Conservation (phyloP, 2,797 vertebrate genomes). For the Cuculus canorus region DNA sequence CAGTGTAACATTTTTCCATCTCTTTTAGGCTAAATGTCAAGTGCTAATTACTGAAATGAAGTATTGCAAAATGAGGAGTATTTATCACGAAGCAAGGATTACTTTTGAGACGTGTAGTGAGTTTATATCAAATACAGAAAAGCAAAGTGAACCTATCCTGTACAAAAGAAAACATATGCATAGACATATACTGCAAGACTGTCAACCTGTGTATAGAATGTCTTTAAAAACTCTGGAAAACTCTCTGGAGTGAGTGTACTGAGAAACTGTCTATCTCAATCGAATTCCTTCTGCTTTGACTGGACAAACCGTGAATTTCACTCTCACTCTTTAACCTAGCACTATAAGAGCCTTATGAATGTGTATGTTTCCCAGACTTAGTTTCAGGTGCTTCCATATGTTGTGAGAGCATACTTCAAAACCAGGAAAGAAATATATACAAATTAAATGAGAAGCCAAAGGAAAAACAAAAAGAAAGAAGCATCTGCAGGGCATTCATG, state of each 20-base stretch:
- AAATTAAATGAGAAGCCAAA: constrained; percentile 56
- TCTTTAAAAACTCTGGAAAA: not conserved
- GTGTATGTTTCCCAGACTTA: not conserved
- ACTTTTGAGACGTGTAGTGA: not conserved
- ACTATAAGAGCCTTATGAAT: not conserved
- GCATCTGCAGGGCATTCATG: constrained; percentile 59
- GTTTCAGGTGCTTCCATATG: constrained; percentile 57
- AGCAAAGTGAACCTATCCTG: not conserved
- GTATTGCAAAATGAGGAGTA: constrained; percentile 9
- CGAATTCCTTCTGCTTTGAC: not conserved
- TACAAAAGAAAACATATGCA: not conserved
- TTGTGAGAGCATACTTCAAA: constrained; percentile 35
- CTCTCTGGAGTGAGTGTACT: not conserved
- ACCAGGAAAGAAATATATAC: constrained; percentile 26
- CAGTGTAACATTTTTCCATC: not conserved
- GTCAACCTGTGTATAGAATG: not conserved
- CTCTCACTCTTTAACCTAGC: not conserved
- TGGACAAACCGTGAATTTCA: not conserved
- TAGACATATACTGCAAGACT: not conserved
- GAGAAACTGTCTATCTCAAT: not conserved
- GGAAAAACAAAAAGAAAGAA: not conserved
- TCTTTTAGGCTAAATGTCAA: constrained; percentile 37
- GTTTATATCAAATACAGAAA: constrained; percentile 5
- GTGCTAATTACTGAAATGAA: constrained; percentile 4
- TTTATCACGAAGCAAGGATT: not conserved